Evolutionary conservation across 2,113 vertebrate species (phyloP).

Genomic region (Ageneiosus marmoratus): DNA sequence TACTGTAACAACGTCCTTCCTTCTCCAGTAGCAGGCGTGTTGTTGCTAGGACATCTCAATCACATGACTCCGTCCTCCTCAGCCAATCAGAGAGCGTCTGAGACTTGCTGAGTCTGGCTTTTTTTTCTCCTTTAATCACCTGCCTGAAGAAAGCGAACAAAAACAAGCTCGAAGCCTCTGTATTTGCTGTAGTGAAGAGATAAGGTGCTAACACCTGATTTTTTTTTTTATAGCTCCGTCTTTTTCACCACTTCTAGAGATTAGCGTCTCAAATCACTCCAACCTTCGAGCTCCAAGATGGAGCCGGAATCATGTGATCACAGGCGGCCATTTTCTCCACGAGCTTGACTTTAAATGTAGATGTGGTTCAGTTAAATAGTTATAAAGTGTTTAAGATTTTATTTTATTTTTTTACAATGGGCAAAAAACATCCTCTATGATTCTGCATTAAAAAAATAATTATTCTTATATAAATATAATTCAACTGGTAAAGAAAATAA

Average conservation of each 20-base stretch:
- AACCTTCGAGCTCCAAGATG: constrained; percentile 58
- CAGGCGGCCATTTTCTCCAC: constrained; percentile 55
- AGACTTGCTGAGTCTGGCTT: constrained; percentile 34
- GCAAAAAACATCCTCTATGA: background rate
- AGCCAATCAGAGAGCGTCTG: constrained; percentile 61
- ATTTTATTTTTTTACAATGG: too few species aligned
- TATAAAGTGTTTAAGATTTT: background rate
- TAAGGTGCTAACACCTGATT: constrained; percentile 61
- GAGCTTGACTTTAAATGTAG: background rate
- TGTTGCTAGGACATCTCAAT: constrained; percentile 73
- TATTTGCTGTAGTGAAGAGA: constrained; percentile 73
- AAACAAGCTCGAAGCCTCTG: constrained; percentile 65
- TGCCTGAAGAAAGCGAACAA: constrained; percentile 74
- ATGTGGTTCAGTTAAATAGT: background rate
- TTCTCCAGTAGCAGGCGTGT: constrained; percentile 63
- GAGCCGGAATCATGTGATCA: constrained; percentile 60
- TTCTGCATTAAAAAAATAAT: background rate
- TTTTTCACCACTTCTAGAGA: constrained; percentile 1
- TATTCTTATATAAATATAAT: too few species aligned
- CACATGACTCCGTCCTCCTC: constrained; percentile 58
- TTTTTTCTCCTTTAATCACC: constrained; percentile 64
- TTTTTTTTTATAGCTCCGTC: constrained; percentile 6
- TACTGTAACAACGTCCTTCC: constrained; percentile 2
- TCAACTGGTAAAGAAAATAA: too few species aligned
- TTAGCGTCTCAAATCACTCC: constrained; percentile 37